phyloP scores from a whole-genome alignment of 92 coral and sea anemone genomes.

The Ricordea florida region DNA sequence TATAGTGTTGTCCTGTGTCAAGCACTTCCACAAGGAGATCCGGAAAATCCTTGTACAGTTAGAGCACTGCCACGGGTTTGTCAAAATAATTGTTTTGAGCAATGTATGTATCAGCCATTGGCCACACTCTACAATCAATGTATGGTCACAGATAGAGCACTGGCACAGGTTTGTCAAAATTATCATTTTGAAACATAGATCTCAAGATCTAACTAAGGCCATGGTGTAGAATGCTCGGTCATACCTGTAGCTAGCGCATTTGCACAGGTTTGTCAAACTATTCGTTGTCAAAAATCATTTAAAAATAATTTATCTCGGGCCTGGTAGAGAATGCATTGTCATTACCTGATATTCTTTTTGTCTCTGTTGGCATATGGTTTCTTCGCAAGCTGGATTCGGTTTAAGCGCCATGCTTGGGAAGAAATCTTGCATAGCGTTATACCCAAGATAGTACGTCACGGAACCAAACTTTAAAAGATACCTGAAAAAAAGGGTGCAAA shows the following conservation, averaged over 20 bases:
- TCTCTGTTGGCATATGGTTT: conserved; percentile 75
- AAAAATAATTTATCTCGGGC: background rate
- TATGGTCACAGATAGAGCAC: too few species aligned
- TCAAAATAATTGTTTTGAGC: too few species aligned
- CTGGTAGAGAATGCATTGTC: too few species aligned
- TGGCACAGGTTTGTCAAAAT: too few species aligned
- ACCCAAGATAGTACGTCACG: conserved; percentile 93
- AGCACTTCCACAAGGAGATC: too few species aligned
- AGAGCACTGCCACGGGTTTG: too few species aligned
- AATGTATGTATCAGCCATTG: too few species aligned
- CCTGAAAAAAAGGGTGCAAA: conserved; percentile 21
- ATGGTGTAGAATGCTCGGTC: background rate
- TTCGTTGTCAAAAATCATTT: background rate
- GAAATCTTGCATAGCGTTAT: conserved; percentile 96
- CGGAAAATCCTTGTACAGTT: too few species aligned
- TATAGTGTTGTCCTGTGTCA: too few species aligned
- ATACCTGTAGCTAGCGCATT: background rate
- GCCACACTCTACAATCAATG: too few species aligned
- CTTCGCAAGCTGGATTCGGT: conserved; percentile 95
- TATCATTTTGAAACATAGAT: too few species aligned
- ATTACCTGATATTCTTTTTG: conserved; percentile 91
- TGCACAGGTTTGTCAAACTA: background rate
- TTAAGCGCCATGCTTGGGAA: conserved; percentile 96
- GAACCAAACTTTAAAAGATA: conserved; percentile 89
- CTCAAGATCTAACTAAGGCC: background rate